A percentile compares a stretch with the other conserved stretches of the same genome.
These are phyloP conservation scores for Coenonympha glycerion DNA, from an alignment of 2,888 invertebrate genomes.

Conservation along the genomic window DNA sequence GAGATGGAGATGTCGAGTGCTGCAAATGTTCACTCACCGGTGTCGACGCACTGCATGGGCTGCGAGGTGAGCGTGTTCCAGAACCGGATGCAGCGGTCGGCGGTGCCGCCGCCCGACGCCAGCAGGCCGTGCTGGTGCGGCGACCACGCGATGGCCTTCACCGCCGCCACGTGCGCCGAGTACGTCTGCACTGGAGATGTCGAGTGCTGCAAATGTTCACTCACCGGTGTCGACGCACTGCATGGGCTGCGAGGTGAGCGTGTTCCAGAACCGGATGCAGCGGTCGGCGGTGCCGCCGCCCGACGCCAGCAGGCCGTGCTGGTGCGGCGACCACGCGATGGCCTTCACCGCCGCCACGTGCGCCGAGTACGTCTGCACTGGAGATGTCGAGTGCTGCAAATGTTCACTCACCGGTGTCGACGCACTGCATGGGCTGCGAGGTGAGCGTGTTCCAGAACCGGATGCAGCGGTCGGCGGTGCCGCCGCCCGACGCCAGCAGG, in stretches of 20 bases:
- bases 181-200: not conserved
- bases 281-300: conserved; percentile 99
- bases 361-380: conserved; percentile 96
- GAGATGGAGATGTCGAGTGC: no score
- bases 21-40: conserved; percentile 77
- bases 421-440: no score
- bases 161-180: conserved; percentile 96
- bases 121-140: conserved; percentile 98
- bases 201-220: not conserved
- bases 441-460: no score
- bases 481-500: no score
- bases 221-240: conserved; percentile 96
- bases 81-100: conserved; percentile 96
- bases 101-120: conserved; percentile 99
- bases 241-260: conserved; percentile 97
- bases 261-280: conserved; percentile 98
- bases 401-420: no score
- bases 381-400: conserved; percentile 87
- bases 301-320: conserved; percentile 95
- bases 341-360: conserved; percentile 99
- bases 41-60: conserved; percentile 98
- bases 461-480: no score
- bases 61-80: conserved; percentile 99
- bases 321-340: conserved; percentile 99
- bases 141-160: conserved; percentile 99